phyloP scores from a whole-genome alignment of 1,140 invertebrate species.

The Psilanteris sp. region DNA sequence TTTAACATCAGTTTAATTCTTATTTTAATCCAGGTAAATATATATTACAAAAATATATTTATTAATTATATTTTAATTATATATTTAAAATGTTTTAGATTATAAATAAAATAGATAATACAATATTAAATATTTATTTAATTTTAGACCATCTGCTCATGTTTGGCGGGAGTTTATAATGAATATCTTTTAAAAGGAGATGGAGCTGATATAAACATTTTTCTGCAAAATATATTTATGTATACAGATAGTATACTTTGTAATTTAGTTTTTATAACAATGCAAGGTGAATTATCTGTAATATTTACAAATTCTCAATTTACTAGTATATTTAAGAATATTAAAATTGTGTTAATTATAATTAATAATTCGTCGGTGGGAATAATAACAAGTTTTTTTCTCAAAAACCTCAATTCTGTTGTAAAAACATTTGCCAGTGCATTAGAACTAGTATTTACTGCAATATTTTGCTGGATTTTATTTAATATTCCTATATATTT shows the following conservation, averaged over 20 bases:
- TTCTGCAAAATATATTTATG: constrained; percentile 97
- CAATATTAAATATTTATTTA: constrained; percentile 8
- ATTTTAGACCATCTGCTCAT: constrained; percentile 93
- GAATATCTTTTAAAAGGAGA: constrained; percentile 95
- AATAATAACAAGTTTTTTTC: constrained; percentile 95
- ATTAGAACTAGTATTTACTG: constrained; percentile 94
- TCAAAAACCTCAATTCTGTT: constrained; percentile 96
- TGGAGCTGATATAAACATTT: constrained; percentile 91
- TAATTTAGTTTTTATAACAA: constrained; percentile 86
- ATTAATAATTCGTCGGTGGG: constrained; percentile 94
- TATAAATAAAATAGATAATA: too few species aligned
- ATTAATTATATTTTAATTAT: too few species aligned
- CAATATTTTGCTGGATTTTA: constrained; percentile 92
- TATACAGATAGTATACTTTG: constrained; percentile 96
- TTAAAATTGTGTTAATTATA: constrained; percentile 88
- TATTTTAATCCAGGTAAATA: constrained; percentile 83
- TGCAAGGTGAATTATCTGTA: constrained; percentile 83
- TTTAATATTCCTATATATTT: constrained; percentile 92
- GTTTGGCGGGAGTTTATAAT: constrained; percentile 97
- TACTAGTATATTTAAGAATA: constrained; percentile 71
- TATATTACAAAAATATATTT: not conserved
- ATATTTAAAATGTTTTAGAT: too few species aligned
- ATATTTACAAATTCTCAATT: constrained; percentile 83
- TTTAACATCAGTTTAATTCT: constrained; percentile 87
- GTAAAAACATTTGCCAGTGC: constrained; percentile 98